These are phyloP conservation scores for Podarcis lilfordi DNA, from an alignment of 2,797 vertebrate species.

Conservation along the genomic window DNA sequence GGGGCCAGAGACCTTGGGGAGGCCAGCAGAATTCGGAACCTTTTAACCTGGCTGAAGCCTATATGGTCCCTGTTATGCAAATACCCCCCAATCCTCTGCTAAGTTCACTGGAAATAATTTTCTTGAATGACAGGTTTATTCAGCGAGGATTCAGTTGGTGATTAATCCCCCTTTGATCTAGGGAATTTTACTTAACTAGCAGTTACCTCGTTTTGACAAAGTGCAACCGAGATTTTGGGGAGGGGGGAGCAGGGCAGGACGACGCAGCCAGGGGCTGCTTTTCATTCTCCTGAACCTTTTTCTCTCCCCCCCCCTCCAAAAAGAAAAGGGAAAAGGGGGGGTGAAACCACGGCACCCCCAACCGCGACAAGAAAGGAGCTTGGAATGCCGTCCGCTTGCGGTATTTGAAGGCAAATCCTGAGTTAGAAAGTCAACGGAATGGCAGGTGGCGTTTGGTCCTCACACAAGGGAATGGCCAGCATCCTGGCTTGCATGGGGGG, in stretches of 20 bases:
- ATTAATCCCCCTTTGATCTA: constrained; percentile 90
- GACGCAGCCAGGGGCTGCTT: constrained; percentile 76
- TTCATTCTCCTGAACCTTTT: constrained; percentile 79
- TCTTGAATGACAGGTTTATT: constrained; percentile 91
- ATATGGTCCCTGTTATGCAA: constrained; percentile 85
- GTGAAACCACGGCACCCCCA: not conserved
- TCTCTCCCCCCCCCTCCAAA: not conserved
- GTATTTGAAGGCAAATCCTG: constrained; percentile 80
- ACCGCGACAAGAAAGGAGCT: constrained; percentile 73
- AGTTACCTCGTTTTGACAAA: constrained; percentile 88
- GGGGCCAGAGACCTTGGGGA: constrained; percentile 81
- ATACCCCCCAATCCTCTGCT: constrained; percentile 84
- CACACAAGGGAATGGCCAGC: constrained; percentile 25
- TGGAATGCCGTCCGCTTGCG: constrained; percentile 81
- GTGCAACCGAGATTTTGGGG: constrained; percentile 85
- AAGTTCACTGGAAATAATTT: constrained; percentile 89
- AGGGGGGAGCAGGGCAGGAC: constrained; percentile 60
- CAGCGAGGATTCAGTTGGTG: constrained; percentile 85
- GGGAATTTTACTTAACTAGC: constrained; percentile 89
- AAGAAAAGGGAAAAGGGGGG: too few relatives aligned
- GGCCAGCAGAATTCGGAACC: constrained; percentile 84
- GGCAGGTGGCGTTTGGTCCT: constrained; percentile 71
- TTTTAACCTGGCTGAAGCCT: constrained; percentile 88
- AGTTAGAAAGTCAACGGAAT: constrained; percentile 85
- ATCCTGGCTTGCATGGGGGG: not conserved